Percentiles rank a stretch among this genome's conserved stretches.
phyloP scores from a whole-genome alignment of 2,113 vertebrate genomes.

The Aspiorhynchus laticeps region DNA sequence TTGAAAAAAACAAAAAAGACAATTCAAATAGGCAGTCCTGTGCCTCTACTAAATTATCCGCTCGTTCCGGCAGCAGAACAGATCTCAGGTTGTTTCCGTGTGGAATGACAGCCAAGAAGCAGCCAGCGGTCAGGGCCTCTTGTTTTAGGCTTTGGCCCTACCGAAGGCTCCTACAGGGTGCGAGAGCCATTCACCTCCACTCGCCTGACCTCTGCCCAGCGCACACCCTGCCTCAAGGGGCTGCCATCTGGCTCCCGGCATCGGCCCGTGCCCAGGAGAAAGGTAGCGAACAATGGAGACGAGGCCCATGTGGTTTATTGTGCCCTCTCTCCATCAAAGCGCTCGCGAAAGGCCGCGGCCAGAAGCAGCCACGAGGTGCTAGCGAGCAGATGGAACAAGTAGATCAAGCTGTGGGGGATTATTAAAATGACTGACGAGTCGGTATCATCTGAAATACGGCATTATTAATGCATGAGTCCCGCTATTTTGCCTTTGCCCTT shows the following conservation, averaged over 20 bases:
- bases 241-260: constrained; percentile 76
- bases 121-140: constrained; percentile 66
- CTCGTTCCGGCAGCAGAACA: constrained; percentile 52
- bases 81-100: constrained; percentile 60
- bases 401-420: constrained; percentile 86
- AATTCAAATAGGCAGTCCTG: constrained; percentile 30
- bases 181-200: constrained; percentile 70
- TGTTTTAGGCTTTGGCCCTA: constrained; percentile 67
- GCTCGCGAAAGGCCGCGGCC: constrained; percentile 69
- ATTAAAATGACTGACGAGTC: constrained; percentile 85
- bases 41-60: constrained; percentile 1
- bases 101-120: constrained; percentile 61
- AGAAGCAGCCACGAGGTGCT: constrained; percentile 70
- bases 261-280: constrained; percentile 52
- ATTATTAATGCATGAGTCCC: constrained; percentile 84
- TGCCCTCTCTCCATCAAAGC: constrained; percentile 78
- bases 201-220: constrained; percentile 69
- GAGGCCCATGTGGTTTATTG: constrained; percentile 70
- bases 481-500: constrained; percentile 80
- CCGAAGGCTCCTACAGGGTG: constrained; percentile 59
- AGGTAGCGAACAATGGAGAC: constrained; percentile 72
- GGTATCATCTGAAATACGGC: constrained; percentile 79
- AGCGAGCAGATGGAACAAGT: constrained; percentile 85
- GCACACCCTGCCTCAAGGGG: constrained; percentile 73
- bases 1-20: background rate